Conservation (phyloP, 2,888 invertebrate species). For the Melipona beecheii region DNA sequence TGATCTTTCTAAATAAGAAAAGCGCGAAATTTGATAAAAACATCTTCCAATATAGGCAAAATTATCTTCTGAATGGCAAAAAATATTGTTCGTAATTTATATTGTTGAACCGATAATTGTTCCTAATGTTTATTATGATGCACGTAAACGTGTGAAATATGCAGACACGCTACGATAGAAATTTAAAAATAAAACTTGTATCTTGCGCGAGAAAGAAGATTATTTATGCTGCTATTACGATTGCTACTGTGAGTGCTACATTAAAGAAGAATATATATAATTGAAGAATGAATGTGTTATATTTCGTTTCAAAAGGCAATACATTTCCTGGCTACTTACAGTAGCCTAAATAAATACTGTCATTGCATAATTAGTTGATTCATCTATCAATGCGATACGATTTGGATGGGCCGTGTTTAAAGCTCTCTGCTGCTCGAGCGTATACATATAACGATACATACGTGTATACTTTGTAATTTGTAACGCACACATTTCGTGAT, state of each 20-base stretch:
- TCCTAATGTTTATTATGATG: not conserved
- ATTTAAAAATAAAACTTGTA: conserved; percentile 62
- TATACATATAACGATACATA: not conserved
- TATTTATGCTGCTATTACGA: conserved; percentile 45
- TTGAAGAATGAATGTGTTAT: conserved; percentile 43
- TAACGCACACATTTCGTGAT: conserved; percentile 5
- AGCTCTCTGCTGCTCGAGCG: conserved; percentile 3
- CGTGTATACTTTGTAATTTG: not conserved
- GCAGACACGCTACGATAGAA: not conserved
- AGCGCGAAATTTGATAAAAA: not conserved
- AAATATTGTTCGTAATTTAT: not conserved
- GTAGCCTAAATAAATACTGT: conserved; percentile 42
- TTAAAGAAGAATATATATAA: conserved; percentile 67
- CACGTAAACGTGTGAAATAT: not conserved
- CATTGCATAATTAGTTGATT: conserved; percentile 50
- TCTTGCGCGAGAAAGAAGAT: conserved; percentile 39
- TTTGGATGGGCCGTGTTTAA: conserved; percentile 34
- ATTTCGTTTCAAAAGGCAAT: conserved; percentile 40
- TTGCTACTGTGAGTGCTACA: conserved; percentile 54
- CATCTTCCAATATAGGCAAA: not conserved
- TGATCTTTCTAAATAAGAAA: not conserved
- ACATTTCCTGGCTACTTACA: conserved; percentile 27
- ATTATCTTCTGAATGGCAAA: not conserved
- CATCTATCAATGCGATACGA: conserved; percentile 41
- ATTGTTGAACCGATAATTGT: conserved; percentile 3